These are phyloP conservation scores for Dryococelus australis DNA, from an alignment of 2,888 invertebrate genomes.

Conservation along the genomic window DNA sequence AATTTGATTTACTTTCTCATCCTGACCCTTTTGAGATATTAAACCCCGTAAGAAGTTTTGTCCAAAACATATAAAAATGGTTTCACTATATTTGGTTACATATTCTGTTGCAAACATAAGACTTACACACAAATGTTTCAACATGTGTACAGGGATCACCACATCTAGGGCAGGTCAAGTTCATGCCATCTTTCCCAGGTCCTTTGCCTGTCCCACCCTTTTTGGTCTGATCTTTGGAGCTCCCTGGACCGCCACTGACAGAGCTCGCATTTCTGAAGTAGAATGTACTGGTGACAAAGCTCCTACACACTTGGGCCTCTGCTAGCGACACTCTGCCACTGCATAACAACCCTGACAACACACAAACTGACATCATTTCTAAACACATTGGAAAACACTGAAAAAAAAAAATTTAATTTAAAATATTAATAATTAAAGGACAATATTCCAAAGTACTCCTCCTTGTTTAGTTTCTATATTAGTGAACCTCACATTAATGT, in stretches of 20 bases:
- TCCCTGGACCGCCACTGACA: background rate
- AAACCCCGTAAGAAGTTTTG: too few species aligned
- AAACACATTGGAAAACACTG: too few species aligned
- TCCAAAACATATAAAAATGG: too few species aligned
- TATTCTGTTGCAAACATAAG: background rate
- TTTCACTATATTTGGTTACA: too few species aligned
- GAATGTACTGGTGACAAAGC: background rate
- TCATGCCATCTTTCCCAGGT: conserved; percentile 42
- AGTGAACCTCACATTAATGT: too few species aligned
- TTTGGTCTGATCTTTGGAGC: conserved; percentile 13
- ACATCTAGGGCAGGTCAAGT: conserved; percentile 91
- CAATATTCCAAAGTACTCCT: too few species aligned
- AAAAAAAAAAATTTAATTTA: too few species aligned
- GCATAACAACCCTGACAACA: background rate
- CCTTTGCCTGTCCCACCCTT: conserved; percentile 34
- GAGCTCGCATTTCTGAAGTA: background rate
- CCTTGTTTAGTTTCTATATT: too few species aligned
- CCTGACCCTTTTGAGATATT: too few species aligned
- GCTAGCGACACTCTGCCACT: background rate
- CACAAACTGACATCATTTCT: background rate
- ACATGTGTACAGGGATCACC: conserved; percentile 97
- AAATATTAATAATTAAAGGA: too few species aligned
- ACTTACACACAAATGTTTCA: conserved; percentile 91
- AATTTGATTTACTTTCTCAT: too few species aligned
- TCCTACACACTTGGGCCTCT: background rate